A percentile compares a stretch with the other conserved stretches of the same genome.
phyloP scores from a whole-genome alignment of 1,140 invertebrate genomes.

The Bombus confusus region DNA sequence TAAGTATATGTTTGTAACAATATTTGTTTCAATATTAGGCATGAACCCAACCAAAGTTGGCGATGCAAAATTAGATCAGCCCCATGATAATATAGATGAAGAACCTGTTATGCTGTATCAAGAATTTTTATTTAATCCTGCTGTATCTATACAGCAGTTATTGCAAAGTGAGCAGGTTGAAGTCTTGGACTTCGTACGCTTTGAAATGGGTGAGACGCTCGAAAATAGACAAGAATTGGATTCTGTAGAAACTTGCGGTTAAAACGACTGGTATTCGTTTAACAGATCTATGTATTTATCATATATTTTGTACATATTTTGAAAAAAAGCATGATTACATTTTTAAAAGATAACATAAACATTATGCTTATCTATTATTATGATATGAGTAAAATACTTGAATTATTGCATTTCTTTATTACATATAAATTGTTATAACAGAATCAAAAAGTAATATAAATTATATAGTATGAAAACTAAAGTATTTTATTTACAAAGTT shows the following conservation, averaged over 20 bases:
- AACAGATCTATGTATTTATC: conserved; percentile 7
- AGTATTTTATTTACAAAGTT: background rate
- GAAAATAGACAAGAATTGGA: conserved; percentile 82
- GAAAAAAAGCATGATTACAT: background rate
- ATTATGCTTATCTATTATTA: background rate
- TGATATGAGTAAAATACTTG: background rate
- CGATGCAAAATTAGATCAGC: conserved; percentile 85
- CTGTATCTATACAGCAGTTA: conserved; percentile 88
- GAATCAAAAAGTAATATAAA: background rate
- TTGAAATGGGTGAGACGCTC: conserved; percentile 90
- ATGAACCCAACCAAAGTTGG: conserved; percentile 93
- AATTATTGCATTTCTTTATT: background rate
- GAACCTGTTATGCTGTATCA: conserved; percentile 91
- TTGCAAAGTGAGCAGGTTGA: conserved; percentile 86
- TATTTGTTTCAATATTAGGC: conserved; percentile 80
- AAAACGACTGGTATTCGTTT: conserved; percentile 49
- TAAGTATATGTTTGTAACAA: conserved; percentile 9
- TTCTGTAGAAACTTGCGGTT: conserved; percentile 85
- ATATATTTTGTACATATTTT: background rate
- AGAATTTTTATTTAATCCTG: conserved; percentile 92
- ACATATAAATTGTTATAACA: background rate
- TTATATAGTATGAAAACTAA: background rate
- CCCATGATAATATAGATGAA: conserved; percentile 85
- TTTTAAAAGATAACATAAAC: background rate
- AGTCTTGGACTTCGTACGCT: conserved; percentile 92